Conservation (phyloP, 1,140 invertebrate genomes). For the Cylas formicarius region DNA sequence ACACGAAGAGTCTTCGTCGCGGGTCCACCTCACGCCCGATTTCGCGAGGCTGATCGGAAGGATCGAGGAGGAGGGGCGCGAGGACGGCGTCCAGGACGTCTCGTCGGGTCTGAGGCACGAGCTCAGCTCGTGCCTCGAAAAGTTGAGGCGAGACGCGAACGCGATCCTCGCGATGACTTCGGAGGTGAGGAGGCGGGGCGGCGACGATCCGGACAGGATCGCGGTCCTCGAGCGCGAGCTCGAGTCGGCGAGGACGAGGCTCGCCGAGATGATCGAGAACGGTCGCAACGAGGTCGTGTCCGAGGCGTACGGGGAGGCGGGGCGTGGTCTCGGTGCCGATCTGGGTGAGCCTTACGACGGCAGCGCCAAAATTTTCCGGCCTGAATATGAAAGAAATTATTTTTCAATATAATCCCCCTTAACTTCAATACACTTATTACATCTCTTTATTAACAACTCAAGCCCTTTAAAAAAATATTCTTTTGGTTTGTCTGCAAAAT, state of each 20-base stretch:
- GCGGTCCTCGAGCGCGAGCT: constrained; percentile 48
- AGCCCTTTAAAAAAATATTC: too few species aligned
- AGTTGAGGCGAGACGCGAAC: constrained; percentile 58
- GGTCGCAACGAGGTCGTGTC: constrained; percentile 55
- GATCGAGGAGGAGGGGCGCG: constrained; percentile 46
- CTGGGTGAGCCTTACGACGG: constrained; percentile 20
- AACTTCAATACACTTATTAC: too few species aligned
- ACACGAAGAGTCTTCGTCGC: constrained; percentile 31
- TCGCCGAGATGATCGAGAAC: constrained; percentile 49
- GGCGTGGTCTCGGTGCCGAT: not conserved
- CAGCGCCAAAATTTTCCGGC: too few species aligned
- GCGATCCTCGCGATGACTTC: constrained; percentile 56
- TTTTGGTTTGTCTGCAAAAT: too few species aligned
- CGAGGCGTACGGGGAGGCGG: constrained; percentile 52
- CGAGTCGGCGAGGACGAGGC: constrained; percentile 49
- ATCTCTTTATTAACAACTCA: too few species aligned
- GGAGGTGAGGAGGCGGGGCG: constrained; percentile 49
- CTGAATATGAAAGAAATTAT: too few species aligned
- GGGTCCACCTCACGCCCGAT: constrained; percentile 63
- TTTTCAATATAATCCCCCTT: too few species aligned
- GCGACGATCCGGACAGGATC: constrained; percentile 49
- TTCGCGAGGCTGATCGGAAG: constrained; percentile 54
- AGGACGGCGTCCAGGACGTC: constrained; percentile 37
- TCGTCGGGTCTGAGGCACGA: constrained; percentile 53
- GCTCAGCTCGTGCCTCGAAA: constrained; percentile 55